Base-by-base conservation (phyloP, 2,797 vertebrate species). In the Tympanoctomys barrerae region DNA sequence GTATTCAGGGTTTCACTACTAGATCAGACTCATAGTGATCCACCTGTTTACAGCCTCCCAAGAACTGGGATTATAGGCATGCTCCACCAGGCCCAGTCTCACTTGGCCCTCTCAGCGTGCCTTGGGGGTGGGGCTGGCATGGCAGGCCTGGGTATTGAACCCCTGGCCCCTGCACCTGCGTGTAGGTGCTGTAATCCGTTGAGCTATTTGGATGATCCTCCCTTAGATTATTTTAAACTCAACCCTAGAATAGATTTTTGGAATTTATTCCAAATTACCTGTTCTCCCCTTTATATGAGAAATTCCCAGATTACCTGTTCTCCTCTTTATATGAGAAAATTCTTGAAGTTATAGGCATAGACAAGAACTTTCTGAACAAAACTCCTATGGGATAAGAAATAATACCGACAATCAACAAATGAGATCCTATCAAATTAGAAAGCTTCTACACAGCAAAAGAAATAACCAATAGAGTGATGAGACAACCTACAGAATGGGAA, bases 221-320 rank as follows among this genome's bases (percentile, higher is more conserved):
- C 21, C 5, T 61, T 61, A 61, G 59, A 90, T 84, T 93, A 83
- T 87, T 90, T 96, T 78, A 90, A 42, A 96, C 54, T 90, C 80
- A 87, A 36, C 87, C 75, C 10, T 59, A 92, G 52, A 93, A 71
- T 87, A 94, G 87, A 66, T 91, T 85, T 94, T 94, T 89, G 5
- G 84, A 22, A 54, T 13, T 59, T 84, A 6, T 88, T 19, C 2
- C 7, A 5, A 39, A 11, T 90, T 78, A 42, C 21, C 80, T 92
- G 1, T 78, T 81, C n/a, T 90, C 14, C 95, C 42, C 26, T n/a
- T 66, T 89, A 16, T 68, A 24, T 59, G 66, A 49, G 85, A n/a
- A 49, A 52, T 49, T 49, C 46, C 46, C n/a, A 70, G 36, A 70
- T 18, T n/a, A 68, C 46, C 46, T 49, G 49, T 49, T 49, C 49